Evolutionary conservation across 2,113 vertebrate genomes (phyloP), one percentile per base, ranked within the genome.

Genomic region (Edolisoma coerulescens): DNA sequence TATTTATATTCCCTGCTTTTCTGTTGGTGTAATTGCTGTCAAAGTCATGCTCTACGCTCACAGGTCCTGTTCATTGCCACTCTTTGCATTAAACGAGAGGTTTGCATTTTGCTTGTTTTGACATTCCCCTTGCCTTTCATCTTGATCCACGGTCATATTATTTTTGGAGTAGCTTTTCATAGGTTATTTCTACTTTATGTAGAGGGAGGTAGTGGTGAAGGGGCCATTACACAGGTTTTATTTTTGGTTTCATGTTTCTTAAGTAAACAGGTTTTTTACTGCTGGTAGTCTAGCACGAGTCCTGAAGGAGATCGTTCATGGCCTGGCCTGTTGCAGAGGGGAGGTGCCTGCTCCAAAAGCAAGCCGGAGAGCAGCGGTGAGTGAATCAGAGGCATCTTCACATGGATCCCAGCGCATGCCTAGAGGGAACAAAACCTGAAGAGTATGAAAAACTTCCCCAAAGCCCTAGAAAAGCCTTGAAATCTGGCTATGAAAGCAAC

Each of bases 191-290:
- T 85, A 30, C n/a, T 61, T 91, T 61, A n/a, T 50, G 41, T 26
- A 26, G 49, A 27, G n/a, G 44, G 47, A 17, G 53, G 15, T n/a
- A 63, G 67, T 49, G 52, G 75, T 73, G 71, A 84, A 87, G 84
- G 61, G 35, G 44, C 82, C 67, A 60, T 93, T 90, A 56, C 65
- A 30, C 42, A 41, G 35, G n/a, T 84, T 95, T 93, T 90, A 80
- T 88, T 90, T 94, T 90, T 68, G 54, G 59, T 90, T 91, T 94
- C 41, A 18, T 6, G 32, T 94, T 93, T 90, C 85, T 91, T 87
- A 85, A 79, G n/a, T 85, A 87, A 93, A 68, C 45, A 53, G 6
- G 8, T 13, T 45, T 87, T 93, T 68, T 32, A 81, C n/a, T 54
- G 56, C 47, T 75, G 22, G 32, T 30, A 42, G 44, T 63, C 41